Base-by-base conservation (phyloP, 2,113 vertebrate species). In the Menura novaehollandiae region DNA sequence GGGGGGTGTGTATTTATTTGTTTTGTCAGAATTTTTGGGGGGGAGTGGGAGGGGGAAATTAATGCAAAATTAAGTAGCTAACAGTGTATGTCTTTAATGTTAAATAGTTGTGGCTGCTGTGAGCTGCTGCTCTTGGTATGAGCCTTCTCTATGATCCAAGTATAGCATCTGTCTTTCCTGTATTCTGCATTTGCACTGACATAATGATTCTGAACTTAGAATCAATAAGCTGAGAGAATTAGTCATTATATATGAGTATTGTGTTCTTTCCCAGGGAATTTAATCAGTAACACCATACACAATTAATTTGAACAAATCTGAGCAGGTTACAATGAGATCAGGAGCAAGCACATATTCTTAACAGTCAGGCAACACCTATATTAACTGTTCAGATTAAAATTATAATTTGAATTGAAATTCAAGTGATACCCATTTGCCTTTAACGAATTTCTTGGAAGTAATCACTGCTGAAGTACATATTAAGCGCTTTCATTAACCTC, bases 371-470 rank as follows among this genome's bases (percentile, higher is more conserved):
- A 92, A 59, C 62, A 46, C 66, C 62, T 86, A 11, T 75, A 69
- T 33, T 76, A 88, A 95, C 63, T 66, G 46, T 39, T 84, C 64
- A 78, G 87, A 88, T 95, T 95, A 95, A 90, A 94, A 91, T 80
- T 79, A 64, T 80, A 85, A 94, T 88, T 89, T 66, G 30, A 95
- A 85, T 90, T 95, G 86, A 90, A 93, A 90, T 94, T 95, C 62
- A 89, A 94, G 85, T 76, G 69, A 85, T 52, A 53, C 32, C 58
- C 26, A 55, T 93, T 90, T 85, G 47, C 82, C 53, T 85, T 89
- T 80, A 92, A 83, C 21, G 17, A 75, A 81, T 75, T 97, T 88
- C 82, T 95, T 94, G 56, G 82, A 94, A 95, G 69, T 95, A 92
- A 89, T 93, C 89, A 71, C 68, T 67, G 22, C 63, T 95, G 59